phyloP scores from a whole-genome alignment of 37 sponge, comb jelly and placozoan genomes.

The Amphimedon queenslandica region DNA sequence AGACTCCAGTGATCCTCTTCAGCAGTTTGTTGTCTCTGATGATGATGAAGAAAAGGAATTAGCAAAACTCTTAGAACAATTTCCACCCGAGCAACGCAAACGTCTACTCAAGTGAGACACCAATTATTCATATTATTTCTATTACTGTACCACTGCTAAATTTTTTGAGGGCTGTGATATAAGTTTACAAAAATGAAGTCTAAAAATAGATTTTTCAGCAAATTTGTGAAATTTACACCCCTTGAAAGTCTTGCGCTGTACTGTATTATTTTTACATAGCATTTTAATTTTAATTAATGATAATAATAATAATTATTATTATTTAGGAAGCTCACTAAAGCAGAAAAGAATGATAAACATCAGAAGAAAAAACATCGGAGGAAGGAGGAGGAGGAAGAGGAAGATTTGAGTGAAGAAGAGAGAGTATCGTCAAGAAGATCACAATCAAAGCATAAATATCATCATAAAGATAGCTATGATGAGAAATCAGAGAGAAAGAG shows the following conservation, averaged over 20 bases:
- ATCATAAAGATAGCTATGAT: no score
- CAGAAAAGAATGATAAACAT: neutral
- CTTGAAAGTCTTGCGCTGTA: no score
- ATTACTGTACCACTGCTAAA: constrained; percentile 19
- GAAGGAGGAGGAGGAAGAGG: neutral
- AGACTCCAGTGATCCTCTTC: constrained; percentile 47
- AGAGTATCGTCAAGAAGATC: no score
- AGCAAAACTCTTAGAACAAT: constrained; percentile 39
- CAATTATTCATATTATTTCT: constrained; percentile 16
- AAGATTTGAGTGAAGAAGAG: no score
- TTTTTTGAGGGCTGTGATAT: constrained; percentile 18
- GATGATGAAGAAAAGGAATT: constrained; percentile 63
- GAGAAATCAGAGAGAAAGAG: constrained; percentile 8
- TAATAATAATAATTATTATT: no score
- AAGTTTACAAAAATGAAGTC: no score
- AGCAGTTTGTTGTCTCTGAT: constrained; percentile 53
- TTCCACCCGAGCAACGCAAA: constrained; percentile 50
- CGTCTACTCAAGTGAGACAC: constrained; percentile 43
- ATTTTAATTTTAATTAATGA: no score
- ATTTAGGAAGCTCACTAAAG: neutral
- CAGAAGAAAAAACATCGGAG: constrained; percentile 2
- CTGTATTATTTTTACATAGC: no score
- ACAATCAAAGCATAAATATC: no score
- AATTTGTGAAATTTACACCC: no score
- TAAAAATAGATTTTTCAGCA: no score